Evolutionary conservation across 2,797 vertebrate species (phyloP).

Genomic region (Hoplostethus mediterraneus): DNA sequence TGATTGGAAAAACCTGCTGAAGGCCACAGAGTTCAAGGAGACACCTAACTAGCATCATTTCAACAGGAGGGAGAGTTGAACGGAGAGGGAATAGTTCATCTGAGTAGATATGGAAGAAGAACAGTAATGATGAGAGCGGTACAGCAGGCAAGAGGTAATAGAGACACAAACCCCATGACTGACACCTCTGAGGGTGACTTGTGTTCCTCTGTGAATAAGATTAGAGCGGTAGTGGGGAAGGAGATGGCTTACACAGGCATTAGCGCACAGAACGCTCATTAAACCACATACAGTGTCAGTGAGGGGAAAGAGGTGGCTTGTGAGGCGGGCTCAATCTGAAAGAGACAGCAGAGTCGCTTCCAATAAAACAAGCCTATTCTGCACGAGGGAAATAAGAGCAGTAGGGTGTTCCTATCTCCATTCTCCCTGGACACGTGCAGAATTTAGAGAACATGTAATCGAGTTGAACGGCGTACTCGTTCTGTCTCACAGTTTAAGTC

Average conservation of each 20-base stretch:
- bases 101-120: conserved; percentile 40
- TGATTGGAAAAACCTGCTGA: conserved; percentile 39
- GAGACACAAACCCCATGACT: conserved; percentile 60
- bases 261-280: conserved; percentile 74
- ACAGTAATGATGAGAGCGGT: conserved; percentile 53
- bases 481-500: conserved; percentile 16
- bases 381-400: conserved; percentile 60
- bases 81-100: conserved; percentile 27
- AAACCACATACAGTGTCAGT: conserved; percentile 72
- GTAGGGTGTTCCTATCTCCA: conserved; percentile 20
- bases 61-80: conserved; percentile 18
- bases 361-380: conserved; percentile 65
- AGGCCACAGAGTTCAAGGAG: conserved; percentile 59
- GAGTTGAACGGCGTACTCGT: conserved; percentile 48
- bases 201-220: conserved; percentile 78
- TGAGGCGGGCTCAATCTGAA: conserved; percentile 62
- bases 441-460: conserved; percentile 50
- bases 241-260: conserved; percentile 71
- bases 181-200: conserved; percentile 71
- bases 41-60: conserved; percentile 30
- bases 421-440: conserved; percentile 32
- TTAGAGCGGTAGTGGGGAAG: conserved; percentile 66
- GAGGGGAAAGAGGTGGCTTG: conserved; percentile 53
- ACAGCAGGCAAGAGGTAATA: conserved; percentile 59
- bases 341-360: conserved; percentile 60